phyloP scores from a whole-genome alignment of 1,140 invertebrate species.

The Brachionus rubens region DNA sequence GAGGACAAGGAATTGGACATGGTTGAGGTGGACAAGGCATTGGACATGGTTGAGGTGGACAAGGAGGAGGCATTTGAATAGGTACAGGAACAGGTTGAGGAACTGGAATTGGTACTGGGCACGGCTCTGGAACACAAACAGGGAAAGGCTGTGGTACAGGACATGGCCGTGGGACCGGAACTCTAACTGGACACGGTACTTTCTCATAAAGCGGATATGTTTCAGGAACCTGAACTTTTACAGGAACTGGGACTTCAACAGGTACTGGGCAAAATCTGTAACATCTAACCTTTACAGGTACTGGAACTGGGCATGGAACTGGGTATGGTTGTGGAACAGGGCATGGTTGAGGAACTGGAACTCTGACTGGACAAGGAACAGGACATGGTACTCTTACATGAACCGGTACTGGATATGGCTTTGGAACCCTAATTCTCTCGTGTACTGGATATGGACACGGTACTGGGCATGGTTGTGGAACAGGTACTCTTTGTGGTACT shows the following conservation, averaged over 20 bases:
- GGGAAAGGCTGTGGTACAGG: not conserved
- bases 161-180: not conserved
- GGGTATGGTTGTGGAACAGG: not conserved
- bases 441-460: not conserved
- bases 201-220: not conserved
- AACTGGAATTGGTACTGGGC: not conserved
- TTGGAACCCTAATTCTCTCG: not conserved
- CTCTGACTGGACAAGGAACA: not conserved
- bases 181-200: not conserved
- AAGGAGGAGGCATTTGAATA: too few species aligned
- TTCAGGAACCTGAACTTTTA: not conserved
- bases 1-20: not conserved
- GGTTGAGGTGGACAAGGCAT: not conserved
- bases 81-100: not conserved
- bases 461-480: not conserved
- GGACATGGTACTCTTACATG: not conserved
- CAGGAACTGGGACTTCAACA: constrained; percentile 1
- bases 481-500: not conserved
- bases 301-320: not conserved
- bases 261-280: not conserved
- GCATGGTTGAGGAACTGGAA: not conserved
- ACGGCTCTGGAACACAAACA: not conserved
- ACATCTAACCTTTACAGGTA: not conserved
- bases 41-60: too few species aligned
- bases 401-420: not conserved